Conservation (phyloP, 37 sponge, comb jelly and placozoan genomes). For the Bolinopsis microptera region DNA sequence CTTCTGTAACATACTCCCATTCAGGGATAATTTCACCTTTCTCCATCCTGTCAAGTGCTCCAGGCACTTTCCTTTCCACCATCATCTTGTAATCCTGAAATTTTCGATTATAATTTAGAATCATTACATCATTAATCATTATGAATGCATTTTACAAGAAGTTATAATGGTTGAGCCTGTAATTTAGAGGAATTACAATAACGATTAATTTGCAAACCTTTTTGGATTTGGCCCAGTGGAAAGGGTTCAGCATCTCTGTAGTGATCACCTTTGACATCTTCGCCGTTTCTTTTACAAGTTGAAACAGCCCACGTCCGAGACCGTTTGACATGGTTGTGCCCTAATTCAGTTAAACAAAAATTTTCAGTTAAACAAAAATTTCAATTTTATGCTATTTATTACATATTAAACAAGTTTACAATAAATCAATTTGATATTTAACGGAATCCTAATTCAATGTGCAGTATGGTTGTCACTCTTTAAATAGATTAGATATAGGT, state of each 20-base stretch:
- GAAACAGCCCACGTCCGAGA: not conserved
- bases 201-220: not conserved
- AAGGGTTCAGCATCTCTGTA: slow-evolving; percentile 12
- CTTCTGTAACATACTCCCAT: slow-evolving; percentile 57
- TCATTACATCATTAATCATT: not conserved
- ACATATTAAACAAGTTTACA: no score
- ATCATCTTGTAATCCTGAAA: not conserved
- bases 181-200: no score
- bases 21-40: slow-evolving; percentile 58
- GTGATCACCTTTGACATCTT: not conserved
- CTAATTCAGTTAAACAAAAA: no score
- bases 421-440: no score
- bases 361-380: no score
- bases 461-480: no score
- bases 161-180: no score
- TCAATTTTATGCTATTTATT: no score
- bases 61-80: slow-evolving; percentile 56
- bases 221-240: not conserved
- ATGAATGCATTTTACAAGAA: not conserved
- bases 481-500: no score
- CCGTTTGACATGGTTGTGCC: not conserved
- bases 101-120: not conserved
- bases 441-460: no score
- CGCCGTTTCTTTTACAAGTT: not conserved
- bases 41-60: slow-evolving; percentile 45